Evolutionary conservation across 2,113 vertebrate genomes (phyloP).

Genomic region (Gymnarchus niloticus): DNA sequence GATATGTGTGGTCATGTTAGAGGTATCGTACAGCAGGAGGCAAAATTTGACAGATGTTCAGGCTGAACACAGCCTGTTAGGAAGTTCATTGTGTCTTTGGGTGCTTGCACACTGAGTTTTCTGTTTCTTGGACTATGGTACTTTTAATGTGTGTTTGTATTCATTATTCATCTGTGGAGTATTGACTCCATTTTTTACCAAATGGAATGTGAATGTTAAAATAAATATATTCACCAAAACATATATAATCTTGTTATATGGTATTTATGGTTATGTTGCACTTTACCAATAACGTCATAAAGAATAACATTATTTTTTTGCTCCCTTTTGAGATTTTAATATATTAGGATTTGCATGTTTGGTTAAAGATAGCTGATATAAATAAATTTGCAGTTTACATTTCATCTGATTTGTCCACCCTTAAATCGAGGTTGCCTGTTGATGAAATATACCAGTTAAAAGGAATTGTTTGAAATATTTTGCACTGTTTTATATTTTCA

Average conservation of each 20-base stretch:
- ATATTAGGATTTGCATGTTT: not conserved
- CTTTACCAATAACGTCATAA: no score
- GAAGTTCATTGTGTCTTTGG: not conserved
- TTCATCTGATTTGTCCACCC: not conserved
- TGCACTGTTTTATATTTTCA: not conserved
- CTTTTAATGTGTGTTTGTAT: not conserved
- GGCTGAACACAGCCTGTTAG: not conserved
- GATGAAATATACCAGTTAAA: not conserved
- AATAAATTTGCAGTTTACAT: not conserved
- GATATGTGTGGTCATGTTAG: constrained; percentile 98
- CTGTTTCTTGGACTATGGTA: no score
- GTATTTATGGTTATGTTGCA: no score
- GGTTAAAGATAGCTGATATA: not conserved
- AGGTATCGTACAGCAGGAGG: constrained; percentile 71
- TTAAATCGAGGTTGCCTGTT: no score
- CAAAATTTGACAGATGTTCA: not conserved
- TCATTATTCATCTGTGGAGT: not conserved
- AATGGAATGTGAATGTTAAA: not conserved
- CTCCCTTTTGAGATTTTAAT: not conserved
- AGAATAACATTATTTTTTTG: not conserved
- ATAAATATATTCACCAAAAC: not conserved
- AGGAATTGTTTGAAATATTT: not conserved
- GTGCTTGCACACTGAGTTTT: not conserved
- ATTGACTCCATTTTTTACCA: not conserved
- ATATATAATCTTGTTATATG: no score